phyloP scores from a whole-genome alignment of 1,140 invertebrate species.

The Phortica variegata region DNA sequence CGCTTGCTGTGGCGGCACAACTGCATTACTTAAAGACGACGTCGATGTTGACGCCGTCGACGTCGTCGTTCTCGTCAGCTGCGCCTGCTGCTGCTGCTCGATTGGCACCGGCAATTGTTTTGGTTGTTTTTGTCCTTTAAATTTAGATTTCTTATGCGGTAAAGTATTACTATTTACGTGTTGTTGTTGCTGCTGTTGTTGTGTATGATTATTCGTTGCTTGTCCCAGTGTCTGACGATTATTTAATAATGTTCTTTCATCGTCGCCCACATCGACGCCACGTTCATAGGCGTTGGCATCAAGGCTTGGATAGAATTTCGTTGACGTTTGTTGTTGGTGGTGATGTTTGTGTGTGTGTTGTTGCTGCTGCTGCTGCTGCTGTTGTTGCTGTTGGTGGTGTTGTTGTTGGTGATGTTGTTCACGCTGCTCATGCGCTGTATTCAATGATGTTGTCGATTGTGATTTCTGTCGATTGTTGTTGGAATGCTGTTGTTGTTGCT shows the following conservation, averaged over 20 bases:
- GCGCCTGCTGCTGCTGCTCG: slow-evolving; percentile 16
- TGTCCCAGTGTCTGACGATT: too few relatives aligned
- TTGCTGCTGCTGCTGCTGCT: slow-evolving; percentile 11
- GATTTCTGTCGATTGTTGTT: slow-evolving; percentile 52
- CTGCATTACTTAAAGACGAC: slow-evolving; percentile 20
- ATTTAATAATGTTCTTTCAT: too few relatives aligned
- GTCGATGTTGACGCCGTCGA: slow-evolving; percentile 15
- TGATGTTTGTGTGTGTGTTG: slow-evolving; percentile 15
- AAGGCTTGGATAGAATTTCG: slow-evolving; percentile 43
- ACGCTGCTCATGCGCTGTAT: slow-evolving; percentile 44
- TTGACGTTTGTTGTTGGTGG: slow-evolving; percentile 20
- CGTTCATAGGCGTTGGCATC: slow-evolving; percentile 39
- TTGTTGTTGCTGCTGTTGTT: slow-evolving; percentile 21
- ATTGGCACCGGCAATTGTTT: slow-evolving; percentile 39
- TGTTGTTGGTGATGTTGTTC: slow-evolving; percentile 25
- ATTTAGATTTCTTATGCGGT: slow-evolving; percentile 47
- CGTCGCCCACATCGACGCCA: slow-evolving; percentile 49
- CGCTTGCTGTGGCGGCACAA: slow-evolving; percentile 27
- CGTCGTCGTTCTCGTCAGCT: slow-evolving; percentile 7
- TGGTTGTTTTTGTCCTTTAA: slow-evolving; percentile 51
- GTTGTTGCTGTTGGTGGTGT: slow-evolving; percentile 15
- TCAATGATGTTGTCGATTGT: slow-evolving; percentile 47
- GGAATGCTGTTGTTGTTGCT: slow-evolving; percentile 39
- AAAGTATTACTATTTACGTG: slow-evolving; percentile 35
- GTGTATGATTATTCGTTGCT: slow-evolving; percentile 19